Evolutionary conservation across 2,888 invertebrate genomes (phyloP), one percentile per base, ranked within the genome.

Genomic region (Liposcelis brunnea): DNA sequence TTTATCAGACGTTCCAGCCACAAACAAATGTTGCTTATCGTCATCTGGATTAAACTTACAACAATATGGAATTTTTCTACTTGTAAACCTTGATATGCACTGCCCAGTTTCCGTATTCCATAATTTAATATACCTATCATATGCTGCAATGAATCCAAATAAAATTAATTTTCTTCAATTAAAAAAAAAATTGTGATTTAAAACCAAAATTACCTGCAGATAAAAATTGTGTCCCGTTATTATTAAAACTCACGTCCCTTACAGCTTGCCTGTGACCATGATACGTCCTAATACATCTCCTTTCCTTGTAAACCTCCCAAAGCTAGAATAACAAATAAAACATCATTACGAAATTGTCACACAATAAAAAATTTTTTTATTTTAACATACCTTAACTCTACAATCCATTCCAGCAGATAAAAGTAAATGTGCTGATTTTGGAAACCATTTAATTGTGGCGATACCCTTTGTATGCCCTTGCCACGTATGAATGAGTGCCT

Each of bases 61-160:
- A 62, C 97, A 98, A 65, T 95, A 98, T 0, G 98, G 90, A 56
- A 97, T 90, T 65, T 98, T 98, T 46, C 91, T 75, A 42, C 90
- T 94, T 14, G 93, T 90, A 66, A 95, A 98, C 36, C 91, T 70
- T 0, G 78, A 77, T 26, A 85, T 62, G 49, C 85, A 87, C 53
- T 75, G 75, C 38, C 97, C 97, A 0, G 87, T 89, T 69, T 99
- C 98, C 0, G 97, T 97, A 63, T 99, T 97, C 98, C 98, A 99
- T 36, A 99, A 67, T 66, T 98, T 98, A 47, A 97, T 89, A 59
- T 87, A 95, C 45, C 94, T 77, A 68, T 98, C 97, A 65, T 94
- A 97, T 0, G 78, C 82, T 70, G 68, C 62, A 53, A 69, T n/a
- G n/a, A n/a, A n/a, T n/a, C n/a, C n/a, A n/a, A n/a, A n/a, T n/a